Conservation (phyloP, 2,797 vertebrate species). For the Melopsittacus undulatus region DNA sequence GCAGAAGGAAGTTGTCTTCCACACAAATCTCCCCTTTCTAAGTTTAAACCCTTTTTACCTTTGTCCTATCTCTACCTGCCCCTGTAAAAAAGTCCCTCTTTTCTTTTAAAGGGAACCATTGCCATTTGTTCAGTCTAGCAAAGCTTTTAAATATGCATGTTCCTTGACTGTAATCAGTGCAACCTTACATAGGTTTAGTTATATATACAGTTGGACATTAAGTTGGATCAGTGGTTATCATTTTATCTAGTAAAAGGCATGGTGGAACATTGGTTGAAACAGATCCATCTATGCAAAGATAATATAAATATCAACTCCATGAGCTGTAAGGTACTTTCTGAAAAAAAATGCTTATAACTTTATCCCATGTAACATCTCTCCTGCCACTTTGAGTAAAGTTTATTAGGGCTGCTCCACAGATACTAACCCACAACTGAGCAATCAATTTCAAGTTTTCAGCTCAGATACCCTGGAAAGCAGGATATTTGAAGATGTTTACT, state of each 20-base stretch:
- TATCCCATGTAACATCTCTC: not conserved
- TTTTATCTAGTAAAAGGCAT: not conserved
- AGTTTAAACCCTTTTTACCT: not conserved
- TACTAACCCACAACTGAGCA: not conserved
- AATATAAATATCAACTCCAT: not conserved
- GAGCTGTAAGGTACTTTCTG: not conserved
- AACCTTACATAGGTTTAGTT: not conserved
- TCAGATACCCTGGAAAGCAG: not conserved
- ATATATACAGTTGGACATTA: not conserved
- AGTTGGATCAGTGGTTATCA: not conserved
- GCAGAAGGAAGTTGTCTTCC: too few relatives aligned
- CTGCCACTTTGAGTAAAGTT: not conserved
- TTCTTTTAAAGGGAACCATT: not conserved
- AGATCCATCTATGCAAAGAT: not conserved
- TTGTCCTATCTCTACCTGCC: not conserved
- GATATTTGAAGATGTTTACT: not conserved
- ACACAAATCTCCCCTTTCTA: not conserved
- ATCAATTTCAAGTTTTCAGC: not conserved
- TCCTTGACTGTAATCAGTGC: not conserved
- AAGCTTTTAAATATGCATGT: not conserved
- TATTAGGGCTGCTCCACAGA: not conserved
- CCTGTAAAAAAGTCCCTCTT: not conserved
- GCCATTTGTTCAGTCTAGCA: not conserved
- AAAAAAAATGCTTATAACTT: not conserved
- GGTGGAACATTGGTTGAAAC: not conserved